Evolutionary conservation across 2,797 vertebrate species (phyloP).

Genomic region (Pangasius mekongensis): DNA sequence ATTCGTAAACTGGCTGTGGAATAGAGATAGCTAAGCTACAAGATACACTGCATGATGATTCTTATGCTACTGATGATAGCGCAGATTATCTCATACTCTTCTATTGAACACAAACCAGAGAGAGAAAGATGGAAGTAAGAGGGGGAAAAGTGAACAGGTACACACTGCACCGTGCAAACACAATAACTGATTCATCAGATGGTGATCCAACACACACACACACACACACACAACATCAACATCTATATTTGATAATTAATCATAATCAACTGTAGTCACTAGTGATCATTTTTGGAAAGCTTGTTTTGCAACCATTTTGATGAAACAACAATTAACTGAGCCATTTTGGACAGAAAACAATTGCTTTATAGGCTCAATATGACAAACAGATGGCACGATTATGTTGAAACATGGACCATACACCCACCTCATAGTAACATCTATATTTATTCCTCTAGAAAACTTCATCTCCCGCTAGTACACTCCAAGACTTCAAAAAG

Average conservation of each 20-base stretch:
- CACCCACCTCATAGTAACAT: conserved; percentile 13
- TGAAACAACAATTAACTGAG: conserved; percentile 75
- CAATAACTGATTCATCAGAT: not conserved
- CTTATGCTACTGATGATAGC: not conserved
- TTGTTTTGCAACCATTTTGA: conserved; percentile 50
- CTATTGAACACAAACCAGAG: not conserved
- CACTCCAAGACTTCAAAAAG: not conserved
- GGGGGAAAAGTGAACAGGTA: not conserved
- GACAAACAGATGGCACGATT: conserved; percentile 33
- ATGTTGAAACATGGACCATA: conserved; percentile 13
- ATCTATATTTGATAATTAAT: conserved; percentile 51
- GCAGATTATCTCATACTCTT: not conserved
- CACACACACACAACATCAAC: not conserved
- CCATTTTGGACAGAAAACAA: conserved; percentile 70
- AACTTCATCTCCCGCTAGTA: not conserved
- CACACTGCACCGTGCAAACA: not conserved
- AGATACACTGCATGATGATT: not conserved
- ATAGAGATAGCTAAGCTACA: not conserved
- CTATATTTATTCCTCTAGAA: conserved; percentile 16
- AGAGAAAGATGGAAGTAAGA: not conserved
- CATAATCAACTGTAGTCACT: conserved; percentile 73
- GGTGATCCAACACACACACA: not conserved
- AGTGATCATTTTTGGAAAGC: conserved; percentile 74
- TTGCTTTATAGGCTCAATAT: conserved; percentile 46
- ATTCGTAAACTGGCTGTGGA: not conserved